A percentile compares a stretch with the other conserved stretches of the same genome.
These are phyloP conservation scores for Petrocephalus sullivani DNA, from an alignment of 2,797 vertebrate species.

Conservation along the genomic window DNA sequence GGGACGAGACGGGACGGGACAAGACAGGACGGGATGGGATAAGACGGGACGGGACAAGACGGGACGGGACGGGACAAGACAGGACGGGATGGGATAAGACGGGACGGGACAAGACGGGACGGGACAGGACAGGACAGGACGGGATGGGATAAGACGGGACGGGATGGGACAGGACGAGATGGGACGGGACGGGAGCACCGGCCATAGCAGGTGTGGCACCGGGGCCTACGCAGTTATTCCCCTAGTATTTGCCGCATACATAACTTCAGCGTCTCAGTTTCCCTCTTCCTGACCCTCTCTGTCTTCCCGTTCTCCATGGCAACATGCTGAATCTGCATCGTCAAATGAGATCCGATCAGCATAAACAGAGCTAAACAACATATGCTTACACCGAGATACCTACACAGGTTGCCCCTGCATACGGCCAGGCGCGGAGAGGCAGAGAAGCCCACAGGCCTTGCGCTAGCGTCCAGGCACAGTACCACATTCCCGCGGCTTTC, in stretches of 20 bases:
- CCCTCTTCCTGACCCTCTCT: slow-evolving; percentile 36
- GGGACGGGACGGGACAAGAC: no score
- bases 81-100: no score
- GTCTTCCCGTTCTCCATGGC: slow-evolving; percentile 29
- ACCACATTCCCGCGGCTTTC: neutral
- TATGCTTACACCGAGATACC: neutral
- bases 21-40: no score
- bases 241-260: neutral
- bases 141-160: no score
- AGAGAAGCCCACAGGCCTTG: neutral
- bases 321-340: slow-evolving; percentile 37
- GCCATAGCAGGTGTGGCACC: neutral
- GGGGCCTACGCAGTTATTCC: neutral
- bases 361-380: slow-evolving; percentile 20
- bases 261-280: slow-evolving; percentile 24
- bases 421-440: neutral
- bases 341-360: slow-evolving; percentile 32
- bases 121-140: no score
- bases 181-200: no score
- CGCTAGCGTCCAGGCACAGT: neutral
- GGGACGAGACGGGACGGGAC: no score
- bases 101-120: no score
- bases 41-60: no score
- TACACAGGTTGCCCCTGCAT: neutral
- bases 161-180: neutral